Evolutionary conservation across 2,797 vertebrate species (phyloP).

Genomic region (Epinephelus awoara): DNA sequence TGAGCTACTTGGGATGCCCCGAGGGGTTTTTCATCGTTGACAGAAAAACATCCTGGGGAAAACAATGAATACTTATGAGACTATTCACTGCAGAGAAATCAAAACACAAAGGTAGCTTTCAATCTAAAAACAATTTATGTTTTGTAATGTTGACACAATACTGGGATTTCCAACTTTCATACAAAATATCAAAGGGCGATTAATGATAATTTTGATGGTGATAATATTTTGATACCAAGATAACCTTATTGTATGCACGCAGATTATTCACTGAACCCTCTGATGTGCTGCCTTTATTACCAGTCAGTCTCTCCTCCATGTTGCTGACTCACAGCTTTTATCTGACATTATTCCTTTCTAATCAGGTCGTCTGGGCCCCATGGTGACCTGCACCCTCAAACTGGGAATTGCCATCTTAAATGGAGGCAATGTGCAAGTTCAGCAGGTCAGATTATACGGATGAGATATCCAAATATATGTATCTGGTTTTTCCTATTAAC

Average conservation of each 20-base stretch:
- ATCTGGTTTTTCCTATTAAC: background rate
- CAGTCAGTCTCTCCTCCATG: background rate
- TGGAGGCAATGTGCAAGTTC: constrained; percentile 95
- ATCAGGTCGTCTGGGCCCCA: constrained; percentile 92
- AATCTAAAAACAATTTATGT: background rate
- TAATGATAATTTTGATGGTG: too few species aligned
- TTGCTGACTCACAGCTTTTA: background rate
- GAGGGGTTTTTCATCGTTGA: too few species aligned
- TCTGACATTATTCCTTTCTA: background rate
- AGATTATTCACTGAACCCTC: background rate
- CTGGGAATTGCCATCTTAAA: constrained; percentile 98
- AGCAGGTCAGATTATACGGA: constrained; percentile 88
- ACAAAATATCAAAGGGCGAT: too few species aligned
- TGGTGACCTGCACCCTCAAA: constrained; percentile 97
- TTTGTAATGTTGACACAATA: too few species aligned
- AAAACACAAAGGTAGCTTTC: background rate
- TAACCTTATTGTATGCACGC: background rate
- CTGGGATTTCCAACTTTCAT: too few species aligned
- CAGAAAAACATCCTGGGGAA: background rate
- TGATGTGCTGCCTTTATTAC: background rate
- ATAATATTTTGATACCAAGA: background rate
- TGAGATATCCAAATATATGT: background rate
- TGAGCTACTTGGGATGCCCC: too few species aligned
- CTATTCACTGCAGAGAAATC: background rate
- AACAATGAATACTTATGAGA: background rate